phyloP scores from a whole-genome alignment of 2,113 vertebrate species.

The Varanus salvator region DNA sequence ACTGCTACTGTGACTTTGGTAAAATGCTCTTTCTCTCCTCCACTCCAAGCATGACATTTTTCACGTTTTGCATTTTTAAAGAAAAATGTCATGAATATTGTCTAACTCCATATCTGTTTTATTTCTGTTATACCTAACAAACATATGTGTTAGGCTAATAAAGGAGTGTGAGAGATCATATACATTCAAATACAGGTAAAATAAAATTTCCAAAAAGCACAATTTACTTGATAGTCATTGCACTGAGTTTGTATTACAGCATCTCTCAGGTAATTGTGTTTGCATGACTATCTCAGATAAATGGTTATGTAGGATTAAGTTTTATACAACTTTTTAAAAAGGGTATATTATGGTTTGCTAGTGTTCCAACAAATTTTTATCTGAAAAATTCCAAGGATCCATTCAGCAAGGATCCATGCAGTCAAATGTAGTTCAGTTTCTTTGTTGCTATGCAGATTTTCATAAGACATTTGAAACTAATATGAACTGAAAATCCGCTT shows the following conservation, averaged over 20 bases:
- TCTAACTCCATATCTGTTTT: not conserved
- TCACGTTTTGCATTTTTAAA: slow-evolving; percentile 6
- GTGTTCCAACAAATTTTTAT: not conserved
- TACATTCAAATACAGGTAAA: not conserved
- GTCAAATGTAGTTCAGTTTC: too few species aligned
- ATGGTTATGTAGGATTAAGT: not conserved
- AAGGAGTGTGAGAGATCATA: not conserved
- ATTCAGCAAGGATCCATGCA: not conserved
- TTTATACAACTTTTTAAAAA: not conserved
- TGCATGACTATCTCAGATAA: not conserved
- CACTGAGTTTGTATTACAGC: not conserved
- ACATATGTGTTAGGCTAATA: not conserved
- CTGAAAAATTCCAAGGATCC: not conserved
- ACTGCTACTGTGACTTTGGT: slow-evolving; percentile 22
- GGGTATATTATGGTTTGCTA: not conserved
- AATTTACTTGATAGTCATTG: not conserved
- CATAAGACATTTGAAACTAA: not conserved
- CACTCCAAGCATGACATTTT: not conserved
- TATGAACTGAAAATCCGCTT: not conserved
- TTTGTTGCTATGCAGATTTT: not conserved
- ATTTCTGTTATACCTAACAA: not conserved
- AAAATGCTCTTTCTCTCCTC: slow-evolving; percentile 11
- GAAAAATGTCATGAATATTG: not conserved
- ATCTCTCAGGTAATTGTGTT: not conserved
- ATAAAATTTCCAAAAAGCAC: not conserved